Conservation (phyloP, 2,797 vertebrate species). For the Eulemur mongoz region DNA sequence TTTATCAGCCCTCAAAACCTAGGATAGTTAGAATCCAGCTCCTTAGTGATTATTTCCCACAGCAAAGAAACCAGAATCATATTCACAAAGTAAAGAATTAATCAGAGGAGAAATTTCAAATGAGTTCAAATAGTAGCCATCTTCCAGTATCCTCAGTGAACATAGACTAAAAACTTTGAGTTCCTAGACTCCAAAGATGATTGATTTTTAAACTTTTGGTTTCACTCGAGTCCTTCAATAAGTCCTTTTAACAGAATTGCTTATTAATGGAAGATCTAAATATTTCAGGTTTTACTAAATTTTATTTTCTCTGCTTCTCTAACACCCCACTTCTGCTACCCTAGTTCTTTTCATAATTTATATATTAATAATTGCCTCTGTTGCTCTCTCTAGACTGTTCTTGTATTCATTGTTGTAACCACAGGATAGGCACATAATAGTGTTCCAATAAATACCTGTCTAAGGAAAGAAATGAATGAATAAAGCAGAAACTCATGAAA, state of each 20-base stretch:
- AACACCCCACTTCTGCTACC: neutral
- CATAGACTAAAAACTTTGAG: neutral
- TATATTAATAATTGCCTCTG: neutral
- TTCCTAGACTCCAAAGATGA: neutral
- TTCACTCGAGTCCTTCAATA: neutral
- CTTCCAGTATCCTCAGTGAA: neutral
- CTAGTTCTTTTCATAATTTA: neutral
- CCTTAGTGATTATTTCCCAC: neutral
- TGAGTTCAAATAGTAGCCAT: neutral
- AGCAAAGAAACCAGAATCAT: neutral
- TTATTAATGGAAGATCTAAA: neutral
- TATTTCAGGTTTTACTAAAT: neutral
- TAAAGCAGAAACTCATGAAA: neutral
- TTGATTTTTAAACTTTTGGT: neutral
- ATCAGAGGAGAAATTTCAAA: neutral
- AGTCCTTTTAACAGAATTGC: neutral
- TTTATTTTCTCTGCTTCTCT: neutral
- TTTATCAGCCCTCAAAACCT: neutral
- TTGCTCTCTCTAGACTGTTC: neutral
- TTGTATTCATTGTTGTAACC: neutral
- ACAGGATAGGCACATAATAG: neutral
- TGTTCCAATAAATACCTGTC: neutral
- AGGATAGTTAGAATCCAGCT: neutral
- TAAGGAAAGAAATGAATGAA: neutral
- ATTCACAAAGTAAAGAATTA: conserved; percentile 14